Conservation (phyloP, 2,113 vertebrate species). For the Holacanthus passer region DNA sequence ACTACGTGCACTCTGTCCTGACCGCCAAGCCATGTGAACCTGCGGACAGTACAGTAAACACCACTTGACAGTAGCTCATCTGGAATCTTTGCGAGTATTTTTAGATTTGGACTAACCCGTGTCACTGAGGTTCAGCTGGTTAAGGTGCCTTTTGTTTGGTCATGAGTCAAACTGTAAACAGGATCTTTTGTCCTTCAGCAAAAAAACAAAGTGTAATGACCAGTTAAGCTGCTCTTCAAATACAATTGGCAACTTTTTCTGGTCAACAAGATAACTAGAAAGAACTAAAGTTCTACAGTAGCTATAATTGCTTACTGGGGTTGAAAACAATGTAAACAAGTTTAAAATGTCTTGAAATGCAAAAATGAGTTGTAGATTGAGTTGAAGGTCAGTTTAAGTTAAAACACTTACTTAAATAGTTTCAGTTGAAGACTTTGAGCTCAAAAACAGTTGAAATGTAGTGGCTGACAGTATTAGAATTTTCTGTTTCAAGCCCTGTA, state of each 20-base stretch:
- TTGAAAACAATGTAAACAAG: not conserved
- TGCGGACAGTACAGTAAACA: slow-evolving; percentile 54
- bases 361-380: not conserved
- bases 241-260: not conserved
- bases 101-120: slow-evolving; percentile 47
- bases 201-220: slow-evolving; percentile 11
- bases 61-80: slow-evolving; percentile 56
- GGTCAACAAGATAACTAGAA: not conserved
- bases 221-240: not conserved
- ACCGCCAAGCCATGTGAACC: slow-evolving; percentile 39
- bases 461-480: not conserved
- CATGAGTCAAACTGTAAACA: slow-evolving; percentile 31
- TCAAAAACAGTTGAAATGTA: too few species aligned
- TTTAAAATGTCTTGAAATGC: not conserved
- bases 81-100: slow-evolving; percentile 65
- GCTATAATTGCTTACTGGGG: not conserved
- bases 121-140: slow-evolving; percentile 45
- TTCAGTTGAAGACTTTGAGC: not conserved
- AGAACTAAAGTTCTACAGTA: not conserved
- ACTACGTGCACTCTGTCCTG: slow-evolving; percentile 8
- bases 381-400: not conserved
- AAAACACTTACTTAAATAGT: not conserved
- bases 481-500: not conserved
- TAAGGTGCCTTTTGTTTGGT: slow-evolving; percentile 61
- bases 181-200: slow-evolving; percentile 16